Evolutionary conservation across 2,888 invertebrate genomes (phyloP).

Genomic region (Chrysodeixis includens): DNA sequence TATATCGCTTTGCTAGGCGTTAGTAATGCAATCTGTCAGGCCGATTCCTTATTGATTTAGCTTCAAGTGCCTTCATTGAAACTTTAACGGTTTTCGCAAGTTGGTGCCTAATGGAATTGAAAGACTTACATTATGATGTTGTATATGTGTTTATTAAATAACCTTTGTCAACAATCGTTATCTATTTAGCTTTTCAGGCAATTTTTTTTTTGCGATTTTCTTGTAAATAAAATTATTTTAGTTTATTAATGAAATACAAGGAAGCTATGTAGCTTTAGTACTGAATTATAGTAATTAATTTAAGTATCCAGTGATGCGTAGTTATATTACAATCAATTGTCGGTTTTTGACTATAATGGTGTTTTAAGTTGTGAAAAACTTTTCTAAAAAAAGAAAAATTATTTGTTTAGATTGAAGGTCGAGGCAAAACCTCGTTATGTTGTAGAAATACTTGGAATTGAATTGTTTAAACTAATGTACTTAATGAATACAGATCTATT

Average conservation of each 20-base stretch:
- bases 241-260: background rate
- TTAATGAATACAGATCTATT: slow-evolving; percentile 9
- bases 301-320: slow-evolving; percentile 38
- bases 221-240: slow-evolving; percentile 7
- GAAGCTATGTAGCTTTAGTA: slow-evolving; percentile 18
- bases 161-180: slow-evolving; percentile 11
- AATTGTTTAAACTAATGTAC: slow-evolving; percentile 16
- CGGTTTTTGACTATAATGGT: slow-evolving; percentile 12
- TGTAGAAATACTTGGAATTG: background rate
- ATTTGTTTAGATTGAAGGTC: background rate
- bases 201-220: background rate
- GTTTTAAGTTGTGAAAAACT: slow-evolving; percentile 6
- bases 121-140: slow-evolving; percentile 15
- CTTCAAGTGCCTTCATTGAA: slow-evolving; percentile 41
- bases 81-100: slow-evolving; percentile 24
- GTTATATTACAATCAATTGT: slow-evolving; percentile 10
- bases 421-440: background rate
- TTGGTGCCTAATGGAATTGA: slow-evolving; percentile 12
- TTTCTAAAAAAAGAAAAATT: slow-evolving; percentile 11
- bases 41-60: slow-evolving; percentile 52
- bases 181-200: slow-evolving; percentile 11
- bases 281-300: slow-evolving; percentile 5
- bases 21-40: slow-evolving; percentile 49
- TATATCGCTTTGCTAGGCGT: slow-evolving; percentile 46
- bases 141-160: slow-evolving; percentile 9